Percentiles rank a stretch among this genome's conserved stretches.
These are phyloP conservation scores for Coranthus polyacanthus DNA, from an alignment of 2,797 vertebrate species.

Conservation along the genomic window DNA sequence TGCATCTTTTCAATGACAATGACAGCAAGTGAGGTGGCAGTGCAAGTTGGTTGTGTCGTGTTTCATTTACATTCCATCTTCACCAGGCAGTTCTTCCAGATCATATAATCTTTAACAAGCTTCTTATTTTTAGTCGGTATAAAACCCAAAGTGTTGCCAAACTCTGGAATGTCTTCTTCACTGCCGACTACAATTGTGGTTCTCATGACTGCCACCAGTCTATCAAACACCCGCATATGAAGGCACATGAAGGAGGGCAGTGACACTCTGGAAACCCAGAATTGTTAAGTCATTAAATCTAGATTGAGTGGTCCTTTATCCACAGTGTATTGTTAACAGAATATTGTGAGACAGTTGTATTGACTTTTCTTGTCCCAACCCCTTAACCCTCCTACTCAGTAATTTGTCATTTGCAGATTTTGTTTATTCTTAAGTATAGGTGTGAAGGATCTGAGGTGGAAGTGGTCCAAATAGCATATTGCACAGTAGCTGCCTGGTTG, in stretches of 20 bases:
- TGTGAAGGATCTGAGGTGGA: conserved; percentile 47
- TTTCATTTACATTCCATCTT: too few species aligned
- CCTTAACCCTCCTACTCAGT: neutral
- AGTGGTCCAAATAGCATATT: conserved; percentile 65
- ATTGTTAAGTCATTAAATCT: too few species aligned
- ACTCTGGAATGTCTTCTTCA: neutral
- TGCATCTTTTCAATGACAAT: too few species aligned
- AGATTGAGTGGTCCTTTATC: too few species aligned
- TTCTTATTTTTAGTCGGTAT: neutral
- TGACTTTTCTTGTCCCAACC: too few species aligned
- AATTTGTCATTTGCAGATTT: conserved; percentile 25
- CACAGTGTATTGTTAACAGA: too few species aligned
- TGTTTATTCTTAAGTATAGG: conserved; percentile 45
- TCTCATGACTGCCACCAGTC: neutral
- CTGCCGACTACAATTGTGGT: neutral
- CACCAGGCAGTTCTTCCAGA: too few species aligned
- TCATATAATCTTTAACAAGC: neutral
- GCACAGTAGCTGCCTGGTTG: conserved; percentile 76
- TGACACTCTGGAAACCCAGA: too few species aligned
- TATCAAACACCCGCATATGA: neutral
- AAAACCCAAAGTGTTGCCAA: neutral
- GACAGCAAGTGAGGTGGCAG: too few species aligned
- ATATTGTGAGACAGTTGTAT: too few species aligned
- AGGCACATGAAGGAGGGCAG: too few species aligned
- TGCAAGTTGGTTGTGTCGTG: neutral